Base-by-base conservation (phyloP, 2,113 vertebrate genomes). In the Ancistrus triradiatus region DNA sequence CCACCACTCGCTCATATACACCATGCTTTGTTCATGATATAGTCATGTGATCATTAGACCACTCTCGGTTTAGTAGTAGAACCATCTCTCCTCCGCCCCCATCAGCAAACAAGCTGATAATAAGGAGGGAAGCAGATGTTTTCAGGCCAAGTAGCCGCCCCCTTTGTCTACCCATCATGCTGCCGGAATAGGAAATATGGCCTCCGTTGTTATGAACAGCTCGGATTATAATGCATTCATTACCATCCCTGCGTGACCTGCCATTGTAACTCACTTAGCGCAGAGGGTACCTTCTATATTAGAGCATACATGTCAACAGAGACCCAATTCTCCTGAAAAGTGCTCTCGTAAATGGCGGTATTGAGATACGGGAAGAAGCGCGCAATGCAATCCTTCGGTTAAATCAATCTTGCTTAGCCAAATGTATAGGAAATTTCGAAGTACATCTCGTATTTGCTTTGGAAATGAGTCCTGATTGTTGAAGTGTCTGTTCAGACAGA, bases 151-250 rank as follows among this genome's bases (percentile, higher is more conserved):
- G 59, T 50, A 55, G 44, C 44, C 46, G 55, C 25, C 52, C 47
- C 44, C 31, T 70, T 51, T 50, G 51, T 63, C 51, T 57, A 33
- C 42, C 51, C 67, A 52, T 69, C 59, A 69, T 31, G 33, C 67
- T 57, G 31, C 59, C 24, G 28, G 60, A 68, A 68, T 68, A 31
- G 58, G 19, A 68, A 68, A 55, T 31, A 8, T 17, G 7, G 46
- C 52, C 52, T 49, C 51, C 27, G 18, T 50, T 33, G 14, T 14
- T 57, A 44, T 58, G 68, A 70, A 49, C 44, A 70, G 68, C 60
- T 70, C 52, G n/a, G 52, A 50, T 59, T 50, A 57, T 63, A 70
- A 70, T 63, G 60, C 52, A 25, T 44, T 70, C 68, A 63, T 70
- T 70, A 70, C 46, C 35, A 42, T 63, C 56, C 44, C 60, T 58